Conservation (phyloP, 1,140 invertebrate species). For the Drusus annulatus region DNA sequence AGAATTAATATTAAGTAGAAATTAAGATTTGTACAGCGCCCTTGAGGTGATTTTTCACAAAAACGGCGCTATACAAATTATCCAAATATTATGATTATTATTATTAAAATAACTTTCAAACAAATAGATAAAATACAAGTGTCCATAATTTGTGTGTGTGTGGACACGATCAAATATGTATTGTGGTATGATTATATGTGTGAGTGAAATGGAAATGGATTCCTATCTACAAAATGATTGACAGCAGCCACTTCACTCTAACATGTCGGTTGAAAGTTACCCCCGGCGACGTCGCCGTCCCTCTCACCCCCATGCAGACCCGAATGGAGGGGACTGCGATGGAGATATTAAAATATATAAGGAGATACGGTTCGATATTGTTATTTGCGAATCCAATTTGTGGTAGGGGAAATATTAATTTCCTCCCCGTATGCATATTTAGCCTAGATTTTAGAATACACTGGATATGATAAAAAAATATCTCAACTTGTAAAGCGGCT, state of each 20-base stretch:
- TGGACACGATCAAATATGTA: background rate
- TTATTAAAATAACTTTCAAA: no score
- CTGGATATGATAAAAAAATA: no score
- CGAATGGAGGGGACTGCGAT: background rate
- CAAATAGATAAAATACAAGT: no score
- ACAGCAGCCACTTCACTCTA: constrained; percentile 51
- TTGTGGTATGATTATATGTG: no score
- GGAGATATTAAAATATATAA: background rate
- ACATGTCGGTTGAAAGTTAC: constrained; percentile 9
- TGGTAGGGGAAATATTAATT: constrained; percentile 59
- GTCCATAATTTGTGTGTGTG: background rate
- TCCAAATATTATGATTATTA: no score
- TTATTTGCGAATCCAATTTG: constrained; percentile 56
- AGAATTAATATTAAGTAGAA: no score
- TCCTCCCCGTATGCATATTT: constrained; percentile 58
- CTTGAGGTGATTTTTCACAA: no score
- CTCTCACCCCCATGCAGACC: background rate
- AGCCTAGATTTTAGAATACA: no score
- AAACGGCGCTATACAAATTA: no score
- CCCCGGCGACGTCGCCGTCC: constrained; percentile 9
- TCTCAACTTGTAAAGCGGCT: no score
- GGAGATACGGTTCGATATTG: constrained; percentile 1
- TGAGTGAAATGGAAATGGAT: constrained; percentile 26
- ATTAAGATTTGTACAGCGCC: no score
- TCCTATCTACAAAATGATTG: constrained; percentile 54